These are phyloP conservation scores for Xiphophorus birchmanni DNA, from an alignment of 2,797 vertebrate species.

Conservation along the genomic window DNA sequence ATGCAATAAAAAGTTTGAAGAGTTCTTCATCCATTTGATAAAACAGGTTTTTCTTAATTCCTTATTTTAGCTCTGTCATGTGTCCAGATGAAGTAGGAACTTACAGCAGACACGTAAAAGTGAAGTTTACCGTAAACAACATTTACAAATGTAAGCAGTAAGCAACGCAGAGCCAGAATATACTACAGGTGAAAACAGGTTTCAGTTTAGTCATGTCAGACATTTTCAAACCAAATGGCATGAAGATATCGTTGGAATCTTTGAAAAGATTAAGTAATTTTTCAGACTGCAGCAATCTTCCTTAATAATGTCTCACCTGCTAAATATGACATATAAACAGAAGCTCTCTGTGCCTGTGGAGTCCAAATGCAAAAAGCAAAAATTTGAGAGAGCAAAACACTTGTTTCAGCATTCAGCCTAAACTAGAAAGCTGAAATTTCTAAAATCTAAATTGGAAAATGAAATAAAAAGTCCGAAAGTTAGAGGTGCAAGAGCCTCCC, in stretches of 20 bases:
- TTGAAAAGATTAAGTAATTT: not conserved
- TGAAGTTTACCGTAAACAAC: not conserved
- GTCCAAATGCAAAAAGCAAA: not conserved
- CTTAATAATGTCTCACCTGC: not conserved
- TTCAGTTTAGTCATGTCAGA: not conserved
- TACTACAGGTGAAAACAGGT: not conserved
- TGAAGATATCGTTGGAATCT: not conserved
- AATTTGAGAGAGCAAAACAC: not conserved
- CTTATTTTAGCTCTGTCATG: not conserved
- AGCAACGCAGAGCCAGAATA: not conserved
- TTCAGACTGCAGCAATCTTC: not conserved
- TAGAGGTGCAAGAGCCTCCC: not conserved
- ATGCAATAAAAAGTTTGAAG: not conserved
- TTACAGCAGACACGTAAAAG: not conserved
- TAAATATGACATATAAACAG: not conserved
- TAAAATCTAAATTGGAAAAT: not conserved
- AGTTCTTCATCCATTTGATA: not conserved
- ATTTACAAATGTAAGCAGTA: not conserved
- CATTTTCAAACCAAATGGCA: not conserved
- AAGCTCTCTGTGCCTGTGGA: not conserved
- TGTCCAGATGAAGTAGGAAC: not conserved
- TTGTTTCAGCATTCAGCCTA: not conserved
- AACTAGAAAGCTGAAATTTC: not conserved
- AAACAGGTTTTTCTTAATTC: not conserved
- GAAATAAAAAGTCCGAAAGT: not conserved